phyloP scores from a whole-genome alignment of 2,888 invertebrate genomes.

The Drosophila testacea region DNA sequence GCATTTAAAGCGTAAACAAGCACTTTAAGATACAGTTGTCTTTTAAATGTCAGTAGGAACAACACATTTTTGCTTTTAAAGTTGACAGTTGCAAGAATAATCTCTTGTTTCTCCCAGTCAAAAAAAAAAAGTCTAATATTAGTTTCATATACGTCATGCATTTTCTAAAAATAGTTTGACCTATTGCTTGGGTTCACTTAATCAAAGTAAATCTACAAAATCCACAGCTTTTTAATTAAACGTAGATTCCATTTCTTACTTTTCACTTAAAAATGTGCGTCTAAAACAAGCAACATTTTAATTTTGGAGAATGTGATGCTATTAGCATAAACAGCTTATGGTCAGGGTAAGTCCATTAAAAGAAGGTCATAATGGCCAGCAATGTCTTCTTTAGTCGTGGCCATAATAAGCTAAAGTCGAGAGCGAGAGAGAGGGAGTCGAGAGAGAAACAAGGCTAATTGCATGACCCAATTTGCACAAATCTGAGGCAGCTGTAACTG shows the following conservation, averaged over 20 bases:
- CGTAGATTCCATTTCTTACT: not conserved
- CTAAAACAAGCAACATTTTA: conserved; percentile 6
- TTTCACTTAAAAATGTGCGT: not conserved
- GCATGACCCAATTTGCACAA: conserved; percentile 71
- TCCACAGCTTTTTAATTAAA: too few species aligned
- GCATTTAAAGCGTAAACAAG: too few species aligned
- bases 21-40: too few species aligned
- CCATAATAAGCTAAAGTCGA: conserved; percentile 9
- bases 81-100: too few species aligned
- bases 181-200: not conserved
- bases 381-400: conserved; percentile 13
- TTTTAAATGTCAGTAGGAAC: too few species aligned
- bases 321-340: conserved; percentile 34
- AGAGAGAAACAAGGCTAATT: conserved; percentile 57
- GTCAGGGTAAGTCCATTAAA: conserved; percentile 19
- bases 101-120: too few species aligned
- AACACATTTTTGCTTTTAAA: too few species aligned
- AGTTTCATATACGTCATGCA: too few species aligned
- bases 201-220: not conserved
- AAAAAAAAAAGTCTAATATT: too few species aligned
- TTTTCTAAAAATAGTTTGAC: too few species aligned
- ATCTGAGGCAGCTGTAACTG: conserved; percentile 48
- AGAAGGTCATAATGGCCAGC: conserved; percentile 12
- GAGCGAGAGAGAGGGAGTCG: not conserved
- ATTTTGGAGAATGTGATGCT: conserved; percentile 13